phyloP scores from a whole-genome alignment of 2,797 vertebrate species.

The Ctenopoma multispine region DNA sequence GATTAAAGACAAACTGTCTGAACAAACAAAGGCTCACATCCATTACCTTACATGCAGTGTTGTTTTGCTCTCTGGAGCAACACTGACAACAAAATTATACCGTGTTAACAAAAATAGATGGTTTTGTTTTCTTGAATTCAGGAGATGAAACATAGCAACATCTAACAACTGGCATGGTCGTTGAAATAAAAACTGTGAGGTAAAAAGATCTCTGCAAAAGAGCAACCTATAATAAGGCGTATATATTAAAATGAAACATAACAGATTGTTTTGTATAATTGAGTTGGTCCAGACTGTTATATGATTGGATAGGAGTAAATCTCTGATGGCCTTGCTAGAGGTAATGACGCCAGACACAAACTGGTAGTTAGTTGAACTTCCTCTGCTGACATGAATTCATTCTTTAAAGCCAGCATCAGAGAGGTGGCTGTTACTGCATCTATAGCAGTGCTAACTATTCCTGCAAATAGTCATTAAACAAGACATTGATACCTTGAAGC shows the following conservation, averaged over 20 bases:
- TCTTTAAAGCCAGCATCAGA: not conserved
- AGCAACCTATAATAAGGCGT: conserved; percentile 45
- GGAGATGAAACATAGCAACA: conserved; percentile 62
- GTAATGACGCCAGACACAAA: not conserved
- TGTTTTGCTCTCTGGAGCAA: conserved; percentile 71
- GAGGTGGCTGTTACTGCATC: not conserved
- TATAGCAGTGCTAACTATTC: not conserved
- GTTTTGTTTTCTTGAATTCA: conserved; percentile 64
- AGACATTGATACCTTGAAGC: too few species aligned
- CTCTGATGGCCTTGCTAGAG: not conserved
- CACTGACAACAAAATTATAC: conserved; percentile 76
- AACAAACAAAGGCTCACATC: conserved; percentile 74
- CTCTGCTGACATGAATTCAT: not conserved
- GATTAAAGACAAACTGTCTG: conserved; percentile 78
- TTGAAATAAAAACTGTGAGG: conserved; percentile 42
- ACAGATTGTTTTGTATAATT: conserved; percentile 8
- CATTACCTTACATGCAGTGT: conserved; percentile 67
- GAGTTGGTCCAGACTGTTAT: not conserved
- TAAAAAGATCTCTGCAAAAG: conserved; percentile 36
- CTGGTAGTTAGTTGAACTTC: not conserved
- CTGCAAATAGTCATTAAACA: not conserved
- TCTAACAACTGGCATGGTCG: conserved; percentile 46
- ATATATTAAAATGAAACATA: conserved; percentile 32
- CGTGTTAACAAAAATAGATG: conserved; percentile 79
- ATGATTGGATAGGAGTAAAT: conserved; percentile 9